Evolutionary conservation across 2,888 invertebrate genomes (phyloP).

Genomic region (Synanthedon formicaeformis): DNA sequence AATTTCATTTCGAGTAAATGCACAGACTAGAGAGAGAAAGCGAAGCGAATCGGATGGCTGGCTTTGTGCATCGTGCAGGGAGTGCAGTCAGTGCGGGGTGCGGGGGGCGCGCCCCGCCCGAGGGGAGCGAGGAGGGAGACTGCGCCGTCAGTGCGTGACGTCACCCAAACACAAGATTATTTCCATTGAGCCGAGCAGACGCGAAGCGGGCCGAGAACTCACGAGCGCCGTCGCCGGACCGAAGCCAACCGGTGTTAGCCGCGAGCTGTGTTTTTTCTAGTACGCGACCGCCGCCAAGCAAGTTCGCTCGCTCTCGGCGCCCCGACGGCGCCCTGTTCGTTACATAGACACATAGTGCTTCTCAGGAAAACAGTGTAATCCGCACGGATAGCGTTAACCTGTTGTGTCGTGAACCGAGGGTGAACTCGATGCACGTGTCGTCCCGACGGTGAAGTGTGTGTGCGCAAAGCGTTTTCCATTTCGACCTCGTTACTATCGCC

Average conservation of each 20-base stretch:
- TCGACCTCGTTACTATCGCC: constrained; percentile 48
- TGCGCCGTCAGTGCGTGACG: constrained; percentile 34
- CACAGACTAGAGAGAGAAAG: too few relatives aligned
- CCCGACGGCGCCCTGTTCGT: background rate
- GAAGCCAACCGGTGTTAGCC: constrained; percentile 57
- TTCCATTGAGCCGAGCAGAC: constrained; percentile 44
- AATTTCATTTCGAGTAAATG: too few relatives aligned
- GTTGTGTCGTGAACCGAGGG: too few relatives aligned
- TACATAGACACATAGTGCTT: background rate
- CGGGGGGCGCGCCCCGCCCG: constrained; percentile 15
- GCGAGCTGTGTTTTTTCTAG: constrained; percentile 43
- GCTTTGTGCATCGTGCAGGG: background rate
- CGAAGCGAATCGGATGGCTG: too few relatives aligned
- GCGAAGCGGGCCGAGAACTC: constrained; percentile 34
- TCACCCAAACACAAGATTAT: constrained; percentile 41
- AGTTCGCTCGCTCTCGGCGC: constrained; percentile 29
- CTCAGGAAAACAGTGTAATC: background rate
- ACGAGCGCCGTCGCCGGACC: constrained; percentile 36
- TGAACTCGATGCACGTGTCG: constrained; percentile 4
- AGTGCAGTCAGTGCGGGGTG: background rate
- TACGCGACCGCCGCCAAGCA: constrained; percentile 48
- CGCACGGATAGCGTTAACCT: constrained; percentile 1
- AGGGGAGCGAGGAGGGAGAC: constrained; percentile 18
- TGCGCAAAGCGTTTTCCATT: constrained; percentile 25
- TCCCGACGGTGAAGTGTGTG: background rate